Conservation (phyloP, 2,888 invertebrate genomes). For the Dermolepida albohirtum region DNA sequence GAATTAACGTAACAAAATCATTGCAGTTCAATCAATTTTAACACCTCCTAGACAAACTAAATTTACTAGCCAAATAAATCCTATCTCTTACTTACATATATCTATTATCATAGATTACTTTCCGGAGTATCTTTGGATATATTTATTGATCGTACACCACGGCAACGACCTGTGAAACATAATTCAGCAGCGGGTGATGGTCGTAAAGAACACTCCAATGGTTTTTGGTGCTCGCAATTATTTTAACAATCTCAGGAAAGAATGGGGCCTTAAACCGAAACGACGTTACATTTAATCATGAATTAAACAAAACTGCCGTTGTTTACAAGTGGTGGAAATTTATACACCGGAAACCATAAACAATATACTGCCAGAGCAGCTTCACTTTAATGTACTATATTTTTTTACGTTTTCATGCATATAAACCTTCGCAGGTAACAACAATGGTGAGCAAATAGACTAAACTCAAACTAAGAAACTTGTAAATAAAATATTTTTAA, state of each 20-base stretch:
- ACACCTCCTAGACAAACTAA: no score
- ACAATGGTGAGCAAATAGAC: no score
- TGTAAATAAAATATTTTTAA: no score
- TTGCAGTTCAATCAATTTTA: no score
- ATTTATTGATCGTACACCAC: slow-evolving; percentile 31
- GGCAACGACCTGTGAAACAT: slow-evolving; percentile 33
- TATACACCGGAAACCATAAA: not conserved
- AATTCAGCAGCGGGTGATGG: slow-evolving; percentile 1
- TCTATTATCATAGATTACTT: slow-evolving; percentile 30
- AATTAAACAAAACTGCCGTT: slow-evolving; percentile 25
- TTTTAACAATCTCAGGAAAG: slow-evolving; percentile 26
- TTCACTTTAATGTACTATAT: not conserved
- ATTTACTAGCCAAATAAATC: not conserved
- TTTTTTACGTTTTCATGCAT: no score
- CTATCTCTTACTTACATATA: slow-evolving; percentile 5
- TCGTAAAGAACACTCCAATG: slow-evolving; percentile 27
- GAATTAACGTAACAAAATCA: no score
- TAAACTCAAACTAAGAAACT: no score
- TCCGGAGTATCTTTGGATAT: slow-evolving; percentile 14
- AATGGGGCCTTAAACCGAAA: slow-evolving; percentile 5
- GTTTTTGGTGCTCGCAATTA: slow-evolving; percentile 27
- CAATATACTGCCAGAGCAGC: not conserved
- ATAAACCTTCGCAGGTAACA: no score
- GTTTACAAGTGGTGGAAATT: slow-evolving; percentile 30
- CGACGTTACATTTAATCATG: slow-evolving; percentile 29